Evolutionary conservation across 2,888 invertebrate species (phyloP), one percentile per base, ranked within the genome.

Genomic region (Monoplex corrugatus): DNA sequence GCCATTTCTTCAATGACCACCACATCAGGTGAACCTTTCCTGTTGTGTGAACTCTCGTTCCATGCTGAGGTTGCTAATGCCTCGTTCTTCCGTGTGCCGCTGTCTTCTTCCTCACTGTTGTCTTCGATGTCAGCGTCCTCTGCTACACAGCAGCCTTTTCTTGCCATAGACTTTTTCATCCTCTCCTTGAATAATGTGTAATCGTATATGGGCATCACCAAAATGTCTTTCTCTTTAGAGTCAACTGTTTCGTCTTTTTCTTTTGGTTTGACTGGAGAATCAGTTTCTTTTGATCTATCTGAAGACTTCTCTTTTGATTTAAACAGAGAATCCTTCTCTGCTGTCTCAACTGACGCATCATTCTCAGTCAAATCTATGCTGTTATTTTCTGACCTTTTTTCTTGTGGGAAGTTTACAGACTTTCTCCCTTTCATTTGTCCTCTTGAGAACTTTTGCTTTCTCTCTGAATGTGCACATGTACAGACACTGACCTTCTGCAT

Each of bases 101-200:
- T 32, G 13, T 28, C 38, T 6, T 84, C 84, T 35, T 84, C 84
- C 35, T 84, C 84, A 50, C 19, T 57, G 23, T 84, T 84, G 84
- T 84, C 84, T 23, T 84, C 84, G 1, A 84, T 32, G 35, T 84
- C 84, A 16, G 84, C 84, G 38, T 84, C 84, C 16, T 38, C 57
- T 1, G 32, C 28, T 13, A 38, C 57, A 23, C 10, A 35, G 0
- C 32, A 28, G 57, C 32, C 32, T 1, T 38, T 32, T 32, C 45
- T 32, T 2, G 16, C 19, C 28, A 28, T 1, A 57, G 1, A 57
- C 28, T 57, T 38, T 13, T 75, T 80, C 40, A 43, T 43, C 43
- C 28, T 19, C 19, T 80, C 78, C 28, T 50, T 50, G 19, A 50
- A n/a, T n/a, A n/a, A n/a, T n/a, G n/a, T n/a, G n/a, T n/a, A n/a